Conservation (phyloP, 2,797 vertebrate genomes). For the Acrossocheilus wenchowensis region DNA sequence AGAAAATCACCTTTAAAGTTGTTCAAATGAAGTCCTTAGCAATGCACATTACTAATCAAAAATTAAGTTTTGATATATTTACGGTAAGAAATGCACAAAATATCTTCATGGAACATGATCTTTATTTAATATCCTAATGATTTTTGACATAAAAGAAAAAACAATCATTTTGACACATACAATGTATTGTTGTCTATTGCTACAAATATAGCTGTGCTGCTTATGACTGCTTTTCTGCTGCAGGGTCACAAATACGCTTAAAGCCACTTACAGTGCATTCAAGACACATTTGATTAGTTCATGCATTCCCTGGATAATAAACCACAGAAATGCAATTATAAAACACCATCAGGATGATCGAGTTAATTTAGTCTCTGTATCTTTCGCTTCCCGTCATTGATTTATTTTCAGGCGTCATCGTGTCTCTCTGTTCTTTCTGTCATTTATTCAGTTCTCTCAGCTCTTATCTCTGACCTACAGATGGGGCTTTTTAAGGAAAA, state of each 20-base stretch:
- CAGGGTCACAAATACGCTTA: too few relatives aligned
- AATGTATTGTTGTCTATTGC: background rate
- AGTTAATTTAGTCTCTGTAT: background rate
- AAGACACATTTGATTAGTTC: background rate
- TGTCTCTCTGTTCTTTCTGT: background rate
- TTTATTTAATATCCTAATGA: too few relatives aligned
- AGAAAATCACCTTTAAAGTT: too few relatives aligned
- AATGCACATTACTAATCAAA: too few relatives aligned
- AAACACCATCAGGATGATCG: background rate
- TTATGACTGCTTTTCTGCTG: too few relatives aligned
- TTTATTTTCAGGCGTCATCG: background rate
- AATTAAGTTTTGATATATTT: too few relatives aligned
- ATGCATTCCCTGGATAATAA: background rate
- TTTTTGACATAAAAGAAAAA: background rate
- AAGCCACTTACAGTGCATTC: background rate
- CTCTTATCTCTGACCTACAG: slow-evolving; percentile 60
- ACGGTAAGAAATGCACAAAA: too few relatives aligned
- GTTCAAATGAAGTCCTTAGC: too few relatives aligned
- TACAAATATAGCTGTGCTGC: too few relatives aligned
- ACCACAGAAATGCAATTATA: background rate
- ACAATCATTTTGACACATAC: background rate
- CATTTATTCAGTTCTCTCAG: background rate
- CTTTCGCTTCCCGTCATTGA: background rate
- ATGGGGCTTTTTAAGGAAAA: slow-evolving; percentile 57
- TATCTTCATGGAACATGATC: too few relatives aligned